A percentile compares a stretch with the other conserved stretches of the same genome.
These are phyloP conservation scores for Sciurus vulgaris DNA, from an alignment of 2,797 vertebrate species.

Conservation along the genomic window DNA sequence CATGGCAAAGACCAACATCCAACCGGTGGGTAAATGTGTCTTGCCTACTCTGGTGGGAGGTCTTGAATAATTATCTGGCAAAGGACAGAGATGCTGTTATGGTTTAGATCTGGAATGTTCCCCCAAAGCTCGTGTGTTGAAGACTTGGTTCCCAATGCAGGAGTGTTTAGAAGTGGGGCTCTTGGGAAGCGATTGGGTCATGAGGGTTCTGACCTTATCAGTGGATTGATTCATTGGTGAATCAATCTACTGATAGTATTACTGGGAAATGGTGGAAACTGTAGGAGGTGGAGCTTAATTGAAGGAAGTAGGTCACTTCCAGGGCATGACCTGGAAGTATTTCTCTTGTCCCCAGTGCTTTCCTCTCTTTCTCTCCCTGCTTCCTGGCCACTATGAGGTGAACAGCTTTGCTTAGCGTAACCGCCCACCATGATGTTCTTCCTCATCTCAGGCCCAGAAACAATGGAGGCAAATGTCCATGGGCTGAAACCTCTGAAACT, in stretches of 20 bases:
- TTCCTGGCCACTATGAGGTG: background rate
- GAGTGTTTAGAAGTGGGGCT: background rate
- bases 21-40: background rate
- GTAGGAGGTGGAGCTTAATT: background rate
- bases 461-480: background rate
- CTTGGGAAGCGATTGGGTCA: too few relatives aligned
- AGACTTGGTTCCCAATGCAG: background rate
- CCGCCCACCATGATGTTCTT: background rate
- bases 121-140: background rate
- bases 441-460: background rate
- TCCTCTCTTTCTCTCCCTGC: background rate
- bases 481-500: background rate
- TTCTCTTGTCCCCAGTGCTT: background rate
- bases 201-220: background rate
- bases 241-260: background rate
- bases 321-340: background rate
- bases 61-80: background rate
- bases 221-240: background rate
- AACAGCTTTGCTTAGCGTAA: background rate
- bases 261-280: background rate
- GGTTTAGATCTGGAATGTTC: background rate
- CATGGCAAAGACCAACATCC: background rate
- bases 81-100: background rate
- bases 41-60: background rate
- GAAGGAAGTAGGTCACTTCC: background rate